phyloP scores from a whole-genome alignment of 1,140 invertebrate genomes.

The Magallana angulata region DNA sequence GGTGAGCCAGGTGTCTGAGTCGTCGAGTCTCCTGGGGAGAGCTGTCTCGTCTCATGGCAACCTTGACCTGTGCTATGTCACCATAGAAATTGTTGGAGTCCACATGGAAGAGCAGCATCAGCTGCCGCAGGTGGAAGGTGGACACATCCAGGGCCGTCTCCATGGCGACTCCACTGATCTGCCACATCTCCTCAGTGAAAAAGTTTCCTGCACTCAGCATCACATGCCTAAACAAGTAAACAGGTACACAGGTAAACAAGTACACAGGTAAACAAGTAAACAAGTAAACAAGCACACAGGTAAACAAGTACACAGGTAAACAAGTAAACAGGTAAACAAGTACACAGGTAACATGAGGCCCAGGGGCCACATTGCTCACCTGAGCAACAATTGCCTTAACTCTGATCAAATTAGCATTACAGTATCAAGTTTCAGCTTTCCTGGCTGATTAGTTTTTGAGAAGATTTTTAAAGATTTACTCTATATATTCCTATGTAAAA shows the following conservation, averaged over 20 bases:
- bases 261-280: neutral
- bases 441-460: too few relatives aligned
- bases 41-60: slow-evolving; percentile 92
- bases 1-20: slow-evolving; percentile 90
- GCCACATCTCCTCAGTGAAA: slow-evolving; percentile 90
- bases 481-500: too few relatives aligned
- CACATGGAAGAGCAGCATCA: slow-evolving; percentile 91
- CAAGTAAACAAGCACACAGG: neutral
- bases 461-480: too few relatives aligned
- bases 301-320: neutral
- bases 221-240: slow-evolving; percentile 84
- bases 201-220: slow-evolving; percentile 90
- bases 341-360: too few relatives aligned
- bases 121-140: slow-evolving; percentile 89
- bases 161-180: slow-evolving; percentile 88
- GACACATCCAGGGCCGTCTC: slow-evolving; percentile 90
- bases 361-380: too few relatives aligned
- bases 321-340: too few relatives aligned
- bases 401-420: too few relatives aligned
- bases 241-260: neutral
- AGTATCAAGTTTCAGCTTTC: too few relatives aligned
- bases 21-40: slow-evolving; percentile 89
- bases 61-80: slow-evolving; percentile 94
- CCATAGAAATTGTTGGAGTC: slow-evolving; percentile 96
- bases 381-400: too few relatives aligned